These are phyloP conservation scores for Lerista edwardsae DNA, from an alignment of 2,797 vertebrate genomes.

Conservation along the genomic window DNA sequence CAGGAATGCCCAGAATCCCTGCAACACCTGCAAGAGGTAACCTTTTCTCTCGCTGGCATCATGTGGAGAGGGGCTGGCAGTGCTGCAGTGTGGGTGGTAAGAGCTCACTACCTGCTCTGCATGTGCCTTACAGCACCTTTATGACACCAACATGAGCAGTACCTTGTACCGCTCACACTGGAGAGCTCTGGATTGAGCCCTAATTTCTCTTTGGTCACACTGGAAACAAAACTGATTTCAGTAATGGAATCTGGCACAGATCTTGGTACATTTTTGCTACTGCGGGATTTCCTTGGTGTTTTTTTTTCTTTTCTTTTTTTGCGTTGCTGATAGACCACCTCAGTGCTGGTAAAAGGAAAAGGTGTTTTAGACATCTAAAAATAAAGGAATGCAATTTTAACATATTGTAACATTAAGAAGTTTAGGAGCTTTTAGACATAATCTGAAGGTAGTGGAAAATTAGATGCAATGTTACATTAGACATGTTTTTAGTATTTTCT, in stretches of 20 bases:
- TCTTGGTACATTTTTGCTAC: background rate
- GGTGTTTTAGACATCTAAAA: constrained; percentile 76
- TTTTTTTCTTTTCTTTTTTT: background rate
- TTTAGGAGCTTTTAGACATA: constrained; percentile 81
- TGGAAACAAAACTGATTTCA: background rate
- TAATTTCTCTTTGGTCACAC: background rate
- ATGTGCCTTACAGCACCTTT: too few species aligned
- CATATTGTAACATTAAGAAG: constrained; percentile 82
- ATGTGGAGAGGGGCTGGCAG: too few species aligned
- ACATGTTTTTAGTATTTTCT: constrained; percentile 84
- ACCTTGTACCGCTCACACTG: too few species aligned
- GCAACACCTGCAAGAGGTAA: too few species aligned
- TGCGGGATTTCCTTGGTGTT: constrained; percentile 27
- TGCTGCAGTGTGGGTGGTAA: too few species aligned
- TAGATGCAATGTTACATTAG: constrained; percentile 83
- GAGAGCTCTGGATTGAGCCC: too few species aligned
- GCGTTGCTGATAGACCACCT: constrained; percentile 54
- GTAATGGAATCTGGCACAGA: background rate
- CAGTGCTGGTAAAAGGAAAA: constrained; percentile 67
- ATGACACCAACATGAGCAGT: too few species aligned
- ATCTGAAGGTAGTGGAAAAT: constrained; percentile 79
- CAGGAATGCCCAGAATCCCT: too few species aligned
- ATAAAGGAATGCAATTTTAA: constrained; percentile 79
- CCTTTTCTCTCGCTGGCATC: too few species aligned
- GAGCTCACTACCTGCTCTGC: too few species aligned